Conservation (phyloP, 2,888 invertebrate species). For the Hedychridium roseum region DNA sequence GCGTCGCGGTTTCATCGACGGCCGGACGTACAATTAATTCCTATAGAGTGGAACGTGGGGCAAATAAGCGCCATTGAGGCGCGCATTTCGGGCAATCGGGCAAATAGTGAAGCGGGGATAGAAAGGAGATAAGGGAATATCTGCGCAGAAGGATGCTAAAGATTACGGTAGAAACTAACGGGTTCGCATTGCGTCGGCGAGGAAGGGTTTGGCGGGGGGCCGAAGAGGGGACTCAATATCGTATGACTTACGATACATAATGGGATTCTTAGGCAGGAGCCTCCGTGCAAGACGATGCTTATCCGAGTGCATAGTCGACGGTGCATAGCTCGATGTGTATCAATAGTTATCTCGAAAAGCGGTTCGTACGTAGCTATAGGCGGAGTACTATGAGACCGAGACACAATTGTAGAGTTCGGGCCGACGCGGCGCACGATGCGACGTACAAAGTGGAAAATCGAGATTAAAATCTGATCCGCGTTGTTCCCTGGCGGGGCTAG, state of each 20-base stretch:
- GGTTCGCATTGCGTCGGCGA: too few relatives aligned
- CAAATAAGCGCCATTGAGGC: neutral
- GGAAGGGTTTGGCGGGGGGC: too few relatives aligned
- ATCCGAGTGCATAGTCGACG: conserved; percentile 23
- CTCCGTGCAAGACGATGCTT: conserved; percentile 22
- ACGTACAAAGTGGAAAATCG: conserved; percentile 21
- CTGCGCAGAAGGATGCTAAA: too few relatives aligned
- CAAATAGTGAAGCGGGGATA: neutral
- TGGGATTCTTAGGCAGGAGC: conserved; percentile 19
- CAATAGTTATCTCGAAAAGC: conserved; percentile 29
- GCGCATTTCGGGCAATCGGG: neutral
- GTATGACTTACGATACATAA: conserved; percentile 27
- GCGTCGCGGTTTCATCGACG: conserved; percentile 20
- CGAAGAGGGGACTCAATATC: conserved; percentile 22
- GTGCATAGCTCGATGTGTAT: conserved; percentile 27
- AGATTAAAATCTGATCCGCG: conserved; percentile 22
- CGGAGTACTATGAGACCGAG: conserved; percentile 10
- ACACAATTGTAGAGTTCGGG: conserved; percentile 9
- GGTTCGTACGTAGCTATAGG: conserved; percentile 27
- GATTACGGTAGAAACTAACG: too few relatives aligned
- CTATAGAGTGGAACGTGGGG: neutral
- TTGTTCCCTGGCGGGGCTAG: conserved; percentile 1
- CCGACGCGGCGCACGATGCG: too few relatives aligned
- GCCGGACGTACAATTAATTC: conserved; percentile 32
- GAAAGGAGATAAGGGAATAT: neutral